Evolutionary conservation across 2,888 invertebrate species (phyloP).

Genomic region (Pollenia griseotomentosa): DNA sequence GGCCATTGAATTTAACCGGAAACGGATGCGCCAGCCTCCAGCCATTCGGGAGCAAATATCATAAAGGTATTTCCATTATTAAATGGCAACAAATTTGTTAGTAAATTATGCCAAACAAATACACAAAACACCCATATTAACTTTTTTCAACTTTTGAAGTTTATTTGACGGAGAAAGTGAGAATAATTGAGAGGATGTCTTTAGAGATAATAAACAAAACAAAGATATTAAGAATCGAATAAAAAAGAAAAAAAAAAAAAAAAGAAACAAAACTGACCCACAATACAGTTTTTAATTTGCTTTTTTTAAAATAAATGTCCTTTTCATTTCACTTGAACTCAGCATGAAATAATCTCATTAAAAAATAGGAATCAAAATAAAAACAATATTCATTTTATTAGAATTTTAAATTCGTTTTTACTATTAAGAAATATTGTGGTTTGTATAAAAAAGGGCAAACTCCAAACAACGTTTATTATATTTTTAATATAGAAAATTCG

Average conservation of each 20-base stretch:
- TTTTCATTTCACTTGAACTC: conserved; percentile 20
- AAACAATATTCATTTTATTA: conserved; percentile 56
- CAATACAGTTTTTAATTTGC: conserved; percentile 65
- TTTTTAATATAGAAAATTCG: background rate
- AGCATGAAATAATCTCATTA: conserved; percentile 49
- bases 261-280: conserved; percentile 39
- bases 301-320: conserved; percentile 37
- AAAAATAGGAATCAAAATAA: background rate
- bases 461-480: background rate
- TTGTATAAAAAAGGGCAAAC: too few relatives aligned
- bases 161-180: background rate
- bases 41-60: conserved; percentile 57
- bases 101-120: conserved; percentile 43
- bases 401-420: conserved; percentile 2
- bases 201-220: conserved; percentile 27
- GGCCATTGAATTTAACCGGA: conserved; percentile 72
- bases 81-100: conserved; percentile 62
- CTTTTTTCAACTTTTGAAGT: conserved; percentile 2
- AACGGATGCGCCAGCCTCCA: conserved; percentile 74
- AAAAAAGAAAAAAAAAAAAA: conserved; percentile 26
- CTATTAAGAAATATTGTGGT: background rate
- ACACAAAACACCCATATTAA: conserved; percentile 11
- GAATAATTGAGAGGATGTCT: background rate
- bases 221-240: conserved; percentile 11
- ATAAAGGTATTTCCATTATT: conserved; percentile 64